Percentiles rank a stretch among this genome's conserved stretches.
Conservation (phyloP, 2,888 invertebrate genomes). For the Cancer borealis region DNA sequence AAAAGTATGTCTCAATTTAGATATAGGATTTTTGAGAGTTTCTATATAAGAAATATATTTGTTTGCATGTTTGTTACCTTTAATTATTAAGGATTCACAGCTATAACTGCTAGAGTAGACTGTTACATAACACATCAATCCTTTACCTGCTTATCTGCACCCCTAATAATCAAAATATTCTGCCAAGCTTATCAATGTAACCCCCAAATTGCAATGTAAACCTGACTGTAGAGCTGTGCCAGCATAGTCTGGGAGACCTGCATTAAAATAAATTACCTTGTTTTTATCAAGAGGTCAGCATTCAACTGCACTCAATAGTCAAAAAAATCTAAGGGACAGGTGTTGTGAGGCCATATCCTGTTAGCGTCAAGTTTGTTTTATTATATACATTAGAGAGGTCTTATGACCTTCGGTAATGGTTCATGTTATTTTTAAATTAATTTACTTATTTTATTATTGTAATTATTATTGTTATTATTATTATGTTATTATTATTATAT, state of each 20-base stretch:
- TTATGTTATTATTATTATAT: too few relatives aligned
- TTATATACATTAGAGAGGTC: neutral
- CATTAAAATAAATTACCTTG: neutral
- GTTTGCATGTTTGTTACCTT: conserved; percentile 10
- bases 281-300: neutral
- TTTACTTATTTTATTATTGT: too few relatives aligned
- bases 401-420: neutral
- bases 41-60: neutral
- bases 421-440: too few relatives aligned
- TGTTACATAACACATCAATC: neutral
- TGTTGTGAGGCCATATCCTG: neutral
- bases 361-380: neutral
- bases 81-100: neutral
- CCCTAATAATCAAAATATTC: conserved; percentile 23
- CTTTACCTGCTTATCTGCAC: neutral
- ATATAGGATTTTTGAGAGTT: neutral
- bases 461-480: too few relatives aligned
- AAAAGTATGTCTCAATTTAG: neutral
- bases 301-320: neutral
- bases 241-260: neutral
- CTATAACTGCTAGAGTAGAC: neutral
- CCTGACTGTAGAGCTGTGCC: neutral
- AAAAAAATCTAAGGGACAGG: neutral
- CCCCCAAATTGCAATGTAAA: neutral
- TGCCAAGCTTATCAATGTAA: neutral